phyloP scores from a whole-genome alignment of 2,113 vertebrate species.

The Fulmarus glacialis region DNA sequence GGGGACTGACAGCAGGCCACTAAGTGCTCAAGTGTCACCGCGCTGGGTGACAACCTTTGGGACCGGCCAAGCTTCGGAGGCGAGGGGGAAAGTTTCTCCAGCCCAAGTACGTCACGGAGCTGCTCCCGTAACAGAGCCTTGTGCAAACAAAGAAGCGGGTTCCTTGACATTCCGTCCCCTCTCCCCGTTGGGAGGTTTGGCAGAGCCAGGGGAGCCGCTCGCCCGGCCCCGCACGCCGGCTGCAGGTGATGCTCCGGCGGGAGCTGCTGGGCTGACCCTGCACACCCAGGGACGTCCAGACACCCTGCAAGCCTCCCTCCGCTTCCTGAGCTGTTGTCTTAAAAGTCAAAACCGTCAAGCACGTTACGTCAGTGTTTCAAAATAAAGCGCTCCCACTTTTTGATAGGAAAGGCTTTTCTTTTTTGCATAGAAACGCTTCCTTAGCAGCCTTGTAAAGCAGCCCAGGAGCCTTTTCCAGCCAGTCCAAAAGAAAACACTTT shows the following conservation, averaged over 20 bases:
- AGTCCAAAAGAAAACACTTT: background rate
- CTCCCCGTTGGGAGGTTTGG: rapidly evolving
- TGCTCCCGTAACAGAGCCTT: background rate
- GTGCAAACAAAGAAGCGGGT: rapidly evolving
- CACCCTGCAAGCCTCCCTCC: background rate
- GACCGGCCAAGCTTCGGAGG: rapidly evolving
- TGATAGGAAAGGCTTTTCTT: background rate
- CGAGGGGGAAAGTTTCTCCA: background rate
- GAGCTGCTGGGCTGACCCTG: background rate
- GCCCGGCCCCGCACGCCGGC: rapidly evolving
- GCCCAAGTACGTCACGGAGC: rapidly evolving
- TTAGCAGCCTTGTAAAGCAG: rapidly evolving
- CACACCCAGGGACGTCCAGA: rapidly evolving
- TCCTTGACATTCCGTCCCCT: background rate
- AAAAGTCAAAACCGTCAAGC: background rate
- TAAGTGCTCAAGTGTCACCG: conserved; percentile 33
- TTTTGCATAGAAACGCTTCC: rapidly evolving
- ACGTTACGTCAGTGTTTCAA: rapidly evolving
- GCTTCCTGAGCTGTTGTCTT: rapidly evolving
- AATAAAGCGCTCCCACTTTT: rapidly evolving
- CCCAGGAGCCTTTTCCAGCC: background rate
- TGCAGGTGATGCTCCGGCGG: background rate
- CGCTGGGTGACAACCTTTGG: conserved; percentile 1
- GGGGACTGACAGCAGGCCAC: background rate
- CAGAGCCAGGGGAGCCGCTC: background rate